Percentiles rank a stretch among this genome's conserved stretches.
Evolutionary conservation across 1,140 invertebrate species (phyloP).

Genomic region (Neodiprion virginianus): DNA sequence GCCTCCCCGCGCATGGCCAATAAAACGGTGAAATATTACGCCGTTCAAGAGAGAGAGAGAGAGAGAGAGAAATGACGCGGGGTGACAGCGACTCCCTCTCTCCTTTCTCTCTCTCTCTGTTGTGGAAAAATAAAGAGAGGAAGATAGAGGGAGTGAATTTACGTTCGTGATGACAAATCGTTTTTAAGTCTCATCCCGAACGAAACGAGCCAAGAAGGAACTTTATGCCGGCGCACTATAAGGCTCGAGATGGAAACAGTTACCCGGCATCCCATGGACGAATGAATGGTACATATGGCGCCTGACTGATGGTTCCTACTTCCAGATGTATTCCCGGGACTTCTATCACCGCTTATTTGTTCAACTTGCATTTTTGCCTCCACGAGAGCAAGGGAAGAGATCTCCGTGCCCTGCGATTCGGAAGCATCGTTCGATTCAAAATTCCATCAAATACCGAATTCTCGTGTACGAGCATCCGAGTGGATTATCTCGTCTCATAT

Average conservation of each 20-base stretch:
- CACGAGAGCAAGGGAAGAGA: too few species aligned
- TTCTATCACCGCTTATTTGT: constrained; percentile 11
- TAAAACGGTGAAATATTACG: constrained; percentile 1
- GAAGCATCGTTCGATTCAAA: too few species aligned
- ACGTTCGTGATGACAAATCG: constrained; percentile 58
- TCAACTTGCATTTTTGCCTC: not conserved
- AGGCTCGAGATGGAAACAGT: constrained; percentile 22
- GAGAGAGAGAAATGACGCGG: not conserved
- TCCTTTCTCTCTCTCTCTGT: too few species aligned
- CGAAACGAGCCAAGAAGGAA: constrained; percentile 28
- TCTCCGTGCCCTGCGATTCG: too few species aligned
- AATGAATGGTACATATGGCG: constrained; percentile 18
- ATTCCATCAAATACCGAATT: too few species aligned
- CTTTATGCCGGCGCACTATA: constrained; percentile 8
- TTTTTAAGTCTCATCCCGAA: constrained; percentile 40
- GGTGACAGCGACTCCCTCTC: not conserved
- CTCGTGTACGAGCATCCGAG: too few species aligned
- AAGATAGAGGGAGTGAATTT: constrained; percentile 43
- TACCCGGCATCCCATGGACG: constrained; percentile 9
- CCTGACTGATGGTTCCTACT: constrained; percentile 61
- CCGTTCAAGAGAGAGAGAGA: not conserved
- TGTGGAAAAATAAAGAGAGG: too few species aligned
- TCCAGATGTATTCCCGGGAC: constrained; percentile 58
- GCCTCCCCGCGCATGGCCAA: not conserved
- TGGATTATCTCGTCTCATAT: too few species aligned